phyloP scores from a whole-genome alignment of 2,113 vertebrate species.

The Turnix velox region DNA sequence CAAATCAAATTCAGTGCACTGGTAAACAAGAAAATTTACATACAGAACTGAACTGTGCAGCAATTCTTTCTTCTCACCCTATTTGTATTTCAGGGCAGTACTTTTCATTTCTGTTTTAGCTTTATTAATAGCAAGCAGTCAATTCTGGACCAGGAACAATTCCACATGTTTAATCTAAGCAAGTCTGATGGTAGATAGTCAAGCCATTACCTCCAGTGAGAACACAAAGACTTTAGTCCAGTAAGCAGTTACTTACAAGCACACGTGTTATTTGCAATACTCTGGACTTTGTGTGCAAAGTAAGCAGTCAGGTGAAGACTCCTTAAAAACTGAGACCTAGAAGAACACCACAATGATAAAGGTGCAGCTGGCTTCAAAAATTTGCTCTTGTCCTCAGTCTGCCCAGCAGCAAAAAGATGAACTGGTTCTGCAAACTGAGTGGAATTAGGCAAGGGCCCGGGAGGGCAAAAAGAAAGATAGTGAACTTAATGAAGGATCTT shows the following conservation, averaged over 20 bases:
- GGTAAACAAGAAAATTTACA: neutral
- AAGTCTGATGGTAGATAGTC: neutral
- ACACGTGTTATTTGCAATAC: neutral
- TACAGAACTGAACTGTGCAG: neutral
- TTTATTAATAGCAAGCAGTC: neutral
- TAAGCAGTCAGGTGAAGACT: neutral
- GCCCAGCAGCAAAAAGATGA: neutral
- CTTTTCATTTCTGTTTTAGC: neutral
- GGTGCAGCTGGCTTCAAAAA: neutral
- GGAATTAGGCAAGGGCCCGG: neutral
- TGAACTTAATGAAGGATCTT: neutral
- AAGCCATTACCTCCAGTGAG: neutral
- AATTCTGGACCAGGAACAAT: neutral
- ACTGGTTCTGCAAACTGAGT: neutral
- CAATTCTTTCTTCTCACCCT: neutral
- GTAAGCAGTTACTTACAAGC: neutral
- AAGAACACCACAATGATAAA: neutral
- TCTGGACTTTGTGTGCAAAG: rapidly evolving
- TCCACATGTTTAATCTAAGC: neutral
- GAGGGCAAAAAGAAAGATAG: neutral
- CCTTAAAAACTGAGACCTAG: neutral
- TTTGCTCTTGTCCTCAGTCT: neutral
- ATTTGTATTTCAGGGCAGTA: neutral
- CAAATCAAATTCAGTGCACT: neutral
- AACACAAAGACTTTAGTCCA: neutral